Evolutionary conservation across 2,797 vertebrate genomes (phyloP).

Genomic region (Myotis daubentonii): DNA sequence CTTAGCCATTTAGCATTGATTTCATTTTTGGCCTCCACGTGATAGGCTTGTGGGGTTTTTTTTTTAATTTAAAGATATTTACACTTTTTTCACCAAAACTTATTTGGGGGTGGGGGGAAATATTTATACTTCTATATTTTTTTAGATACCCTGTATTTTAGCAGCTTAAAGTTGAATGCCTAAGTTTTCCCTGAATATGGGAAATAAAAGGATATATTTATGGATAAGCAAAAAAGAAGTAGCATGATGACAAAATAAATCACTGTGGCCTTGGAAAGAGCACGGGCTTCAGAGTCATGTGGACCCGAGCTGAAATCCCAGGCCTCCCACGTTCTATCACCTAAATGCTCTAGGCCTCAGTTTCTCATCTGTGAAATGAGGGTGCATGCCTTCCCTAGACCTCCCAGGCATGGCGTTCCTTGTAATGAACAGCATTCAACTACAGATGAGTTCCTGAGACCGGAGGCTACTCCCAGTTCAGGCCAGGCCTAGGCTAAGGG

Average conservation of each 20-base stretch:
- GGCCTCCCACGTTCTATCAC: neutral
- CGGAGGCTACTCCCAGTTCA: neutral
- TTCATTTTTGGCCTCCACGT: neutral
- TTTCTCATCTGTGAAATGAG: neutral
- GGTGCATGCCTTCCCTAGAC: fast-evolving
- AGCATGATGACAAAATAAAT: slow-evolving; percentile 47
- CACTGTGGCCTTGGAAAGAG: neutral
- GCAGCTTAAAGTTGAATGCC: slow-evolving; percentile 64
- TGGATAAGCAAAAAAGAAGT: slow-evolving; percentile 53
- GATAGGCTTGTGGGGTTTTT: neutral
- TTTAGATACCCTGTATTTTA: slow-evolving; percentile 77
- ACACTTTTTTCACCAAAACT: slow-evolving; percentile 75
- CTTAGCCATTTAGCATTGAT: slow-evolving; percentile 46
- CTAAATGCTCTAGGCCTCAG: neutral
- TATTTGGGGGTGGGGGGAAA: slow-evolving; percentile 58
- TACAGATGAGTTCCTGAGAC: neutral
- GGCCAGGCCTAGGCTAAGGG: neutral
- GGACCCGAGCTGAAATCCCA: neutral
- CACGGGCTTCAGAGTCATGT: neutral
- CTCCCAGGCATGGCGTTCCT: neutral
- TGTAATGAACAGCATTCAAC: neutral
- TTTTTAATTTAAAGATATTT: slow-evolving; percentile 77
- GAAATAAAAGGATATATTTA: slow-evolving; percentile 68
- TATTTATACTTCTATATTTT: slow-evolving; percentile 77
- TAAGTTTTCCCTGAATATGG: slow-evolving; percentile 63